phyloP scores from a whole-genome alignment of 2,888 invertebrate species.

The Tetranychus truncatus region DNA sequence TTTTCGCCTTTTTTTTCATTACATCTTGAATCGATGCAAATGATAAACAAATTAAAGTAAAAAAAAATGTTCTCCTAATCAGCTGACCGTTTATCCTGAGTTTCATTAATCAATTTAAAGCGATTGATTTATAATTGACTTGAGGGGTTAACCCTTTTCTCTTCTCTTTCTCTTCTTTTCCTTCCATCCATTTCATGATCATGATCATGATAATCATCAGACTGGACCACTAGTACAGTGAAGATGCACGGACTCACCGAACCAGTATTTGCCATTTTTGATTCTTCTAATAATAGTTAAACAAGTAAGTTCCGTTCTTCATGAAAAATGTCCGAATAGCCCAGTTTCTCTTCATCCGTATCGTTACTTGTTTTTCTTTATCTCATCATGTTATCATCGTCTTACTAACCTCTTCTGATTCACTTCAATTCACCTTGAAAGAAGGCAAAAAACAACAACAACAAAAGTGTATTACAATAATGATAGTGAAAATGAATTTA shows the following conservation, averaged over 20 bases:
- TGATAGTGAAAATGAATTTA: neutral
- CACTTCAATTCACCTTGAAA: neutral
- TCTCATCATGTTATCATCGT: neutral
- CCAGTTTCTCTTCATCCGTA: neutral
- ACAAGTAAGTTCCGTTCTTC: neutral
- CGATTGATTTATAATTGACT: neutral
- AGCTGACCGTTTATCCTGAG: neutral
- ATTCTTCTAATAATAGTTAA: neutral
- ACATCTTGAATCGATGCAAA: no score
- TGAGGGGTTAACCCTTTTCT: neutral
- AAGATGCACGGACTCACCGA: neutral
- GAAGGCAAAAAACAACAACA: neutral
- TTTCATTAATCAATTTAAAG: neutral
- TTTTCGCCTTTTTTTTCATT: no score
- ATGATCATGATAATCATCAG: neutral
- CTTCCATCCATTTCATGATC: neutral
- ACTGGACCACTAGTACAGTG: neutral
- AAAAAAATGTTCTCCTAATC: neutral
- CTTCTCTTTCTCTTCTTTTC: neutral
- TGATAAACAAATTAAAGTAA: no score
- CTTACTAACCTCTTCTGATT: neutral
- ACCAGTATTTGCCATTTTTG: neutral
- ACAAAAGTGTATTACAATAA: neutral
- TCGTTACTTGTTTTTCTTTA: neutral
- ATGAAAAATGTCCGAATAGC: neutral